Evolutionary conservation across 2,888 invertebrate genomes (phyloP), one percentile per base, ranked within the genome.

Genomic region (Morpho helenor): DNA sequence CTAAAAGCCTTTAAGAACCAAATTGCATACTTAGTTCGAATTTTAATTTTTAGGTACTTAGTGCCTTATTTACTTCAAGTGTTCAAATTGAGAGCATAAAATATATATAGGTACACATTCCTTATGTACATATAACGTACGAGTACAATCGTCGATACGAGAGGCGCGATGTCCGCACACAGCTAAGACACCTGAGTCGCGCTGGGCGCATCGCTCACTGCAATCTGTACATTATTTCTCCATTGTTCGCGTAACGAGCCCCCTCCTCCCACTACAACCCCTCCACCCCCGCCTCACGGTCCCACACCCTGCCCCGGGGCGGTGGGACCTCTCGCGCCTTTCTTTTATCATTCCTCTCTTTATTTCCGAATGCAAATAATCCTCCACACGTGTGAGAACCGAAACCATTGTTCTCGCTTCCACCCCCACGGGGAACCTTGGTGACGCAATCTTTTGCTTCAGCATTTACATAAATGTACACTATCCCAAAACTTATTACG

Each of bases 281-380:
- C 70, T 71, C 73, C 71, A 72, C 74, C 76, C 73, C 61, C 69
- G 68, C 74, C 73, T 78, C 75, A 75, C 65, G 63, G 80, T 84
- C 84, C 87, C 89, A 91, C 91, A 83, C 90, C 85, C 87, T 84
- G 86, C 91, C 87, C 81, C 77, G 82, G 84, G 87, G 87, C 87
- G 88, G 86, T 80, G 86, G 89, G 83, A 85, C 89, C 84, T 82
- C 89, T 91, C 88, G 89, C 91, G 91, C 91, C 89, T 91, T 91
- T 90, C 90, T 90, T 91, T 86, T 88, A 88, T 88, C 87, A 88
- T 86, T 87, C 87, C 90, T 91, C 87, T 91, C 87, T 89, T 90
- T 89, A 89, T 90, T 89, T 90, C 91, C 91, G 91, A 91, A 91
- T 91, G 91, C 91, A 91, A 91, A 91, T 91, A 91, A 91, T 91